These are phyloP conservation scores for Mellilla xanthometata DNA, from an alignment of 2,888 invertebrate genomes.

Conservation along the genomic window DNA sequence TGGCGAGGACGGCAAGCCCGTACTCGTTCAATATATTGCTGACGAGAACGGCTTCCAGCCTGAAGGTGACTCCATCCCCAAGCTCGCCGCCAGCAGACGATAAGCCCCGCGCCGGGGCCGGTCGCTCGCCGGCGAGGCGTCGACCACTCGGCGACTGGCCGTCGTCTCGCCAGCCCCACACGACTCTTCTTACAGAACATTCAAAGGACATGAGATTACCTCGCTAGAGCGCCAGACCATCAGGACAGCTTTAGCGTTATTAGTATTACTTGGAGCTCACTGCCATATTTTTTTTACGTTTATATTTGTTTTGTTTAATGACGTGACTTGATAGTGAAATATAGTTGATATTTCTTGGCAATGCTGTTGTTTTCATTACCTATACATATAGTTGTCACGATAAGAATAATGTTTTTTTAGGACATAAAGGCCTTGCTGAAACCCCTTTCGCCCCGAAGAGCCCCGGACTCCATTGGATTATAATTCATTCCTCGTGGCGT, in stretches of 20 bases:
- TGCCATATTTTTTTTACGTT: constrained; percentile 62
- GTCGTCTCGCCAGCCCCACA: constrained; percentile 17
- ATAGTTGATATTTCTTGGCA: no score
- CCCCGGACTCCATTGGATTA: no score
- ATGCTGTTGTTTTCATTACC: no score
- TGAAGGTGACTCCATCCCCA: constrained; percentile 84
- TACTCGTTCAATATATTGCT: constrained; percentile 79
- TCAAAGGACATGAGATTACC: constrained; percentile 1
- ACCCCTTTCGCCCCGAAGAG: no score
- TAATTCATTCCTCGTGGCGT: no score
- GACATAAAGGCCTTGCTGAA: no score
- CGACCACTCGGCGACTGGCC: constrained; percentile 23
- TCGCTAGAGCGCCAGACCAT: constrained; percentile 17
- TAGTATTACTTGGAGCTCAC: constrained; percentile 46
- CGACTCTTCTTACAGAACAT: background rate
- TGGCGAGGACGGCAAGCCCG: constrained; percentile 79
- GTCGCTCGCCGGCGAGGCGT: constrained; percentile 12
- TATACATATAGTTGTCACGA: no score
- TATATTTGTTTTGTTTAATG: constrained; percentile 50
- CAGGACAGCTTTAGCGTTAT: constrained; percentile 24
- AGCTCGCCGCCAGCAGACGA: constrained; percentile 54
- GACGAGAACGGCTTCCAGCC: constrained; percentile 86
- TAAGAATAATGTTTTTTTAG: no score
- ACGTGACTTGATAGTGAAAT: constrained; percentile 35
- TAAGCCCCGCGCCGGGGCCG: no score